phyloP scores from a whole-genome alignment of 2,888 invertebrate species.

The Cremastinae sp. region DNA sequence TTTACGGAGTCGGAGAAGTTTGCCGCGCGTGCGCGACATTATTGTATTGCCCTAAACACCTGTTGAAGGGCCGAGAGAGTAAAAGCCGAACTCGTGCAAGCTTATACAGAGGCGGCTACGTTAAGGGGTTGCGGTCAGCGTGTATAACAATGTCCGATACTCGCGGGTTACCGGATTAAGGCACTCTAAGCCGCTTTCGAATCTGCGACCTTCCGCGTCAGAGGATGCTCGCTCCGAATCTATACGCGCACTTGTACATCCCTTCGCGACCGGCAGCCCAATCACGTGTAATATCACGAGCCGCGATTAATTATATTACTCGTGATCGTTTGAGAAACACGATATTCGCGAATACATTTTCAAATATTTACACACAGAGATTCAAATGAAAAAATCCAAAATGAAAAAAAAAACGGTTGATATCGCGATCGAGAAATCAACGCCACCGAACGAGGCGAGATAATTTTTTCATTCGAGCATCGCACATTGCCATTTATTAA shows the following conservation, averaged over 20 bases:
- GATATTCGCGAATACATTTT: too few relatives aligned
- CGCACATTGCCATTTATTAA: too few relatives aligned
- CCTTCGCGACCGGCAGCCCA: too few relatives aligned
- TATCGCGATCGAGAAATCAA: not conserved
- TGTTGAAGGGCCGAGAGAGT: conserved; percentile 77
- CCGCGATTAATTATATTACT: too few relatives aligned
- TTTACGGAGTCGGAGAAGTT: conserved; percentile 75
- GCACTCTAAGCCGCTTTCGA: conserved; percentile 35
- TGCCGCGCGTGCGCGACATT: conserved; percentile 78
- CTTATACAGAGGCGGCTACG: conserved; percentile 62
- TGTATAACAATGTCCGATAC: conserved; percentile 75
- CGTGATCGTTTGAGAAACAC: too few relatives aligned
- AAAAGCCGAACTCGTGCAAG: conserved; percentile 75
- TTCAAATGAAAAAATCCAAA: too few relatives aligned
- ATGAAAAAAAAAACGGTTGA: not conserved
- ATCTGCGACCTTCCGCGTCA: conserved; percentile 22
- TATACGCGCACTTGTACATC: not conserved
- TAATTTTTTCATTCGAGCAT: too few relatives aligned
- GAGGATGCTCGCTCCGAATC: not conserved
- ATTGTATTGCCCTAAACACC: conserved; percentile 81
- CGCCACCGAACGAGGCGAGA: too few relatives aligned
- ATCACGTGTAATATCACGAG: too few relatives aligned
- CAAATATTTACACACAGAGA: too few relatives aligned
- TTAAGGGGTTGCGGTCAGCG: conserved; percentile 78
- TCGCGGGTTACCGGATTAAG: conserved; percentile 60